Evolutionary conservation across 2,888 invertebrate species (phyloP), one percentile per base, ranked within the genome.

Genomic region (Drosophila glabriapex): DNA sequence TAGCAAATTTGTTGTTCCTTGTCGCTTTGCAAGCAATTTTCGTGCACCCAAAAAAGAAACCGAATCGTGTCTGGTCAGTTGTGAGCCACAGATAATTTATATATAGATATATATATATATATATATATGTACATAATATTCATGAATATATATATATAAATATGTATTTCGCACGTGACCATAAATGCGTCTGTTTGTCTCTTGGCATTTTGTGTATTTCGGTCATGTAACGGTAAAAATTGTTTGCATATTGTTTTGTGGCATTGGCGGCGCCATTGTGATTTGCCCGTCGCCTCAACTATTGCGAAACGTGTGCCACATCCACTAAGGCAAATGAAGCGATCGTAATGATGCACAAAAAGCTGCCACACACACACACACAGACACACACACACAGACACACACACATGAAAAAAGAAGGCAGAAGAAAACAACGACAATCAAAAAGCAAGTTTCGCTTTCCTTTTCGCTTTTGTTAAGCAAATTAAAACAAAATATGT

Each of bases 201-300:
- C 46, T 49, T 56, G 70, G 66, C 43, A 72, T 79, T 82, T 91
- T 84, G 73, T 82, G 88, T 91, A 88, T 88, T 88, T 88, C 76
- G 76, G 88, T 88, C 88, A 88, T 90, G 88, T 91, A 89, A 83
- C 80, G 78, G 88, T 83, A 78, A 83, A 89, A 88, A 91, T 88
- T 88, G 88, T 91, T 88, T 91, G 91, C 91, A 91, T 88, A 90
- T 90, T 91, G 91, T 89, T 91, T 86, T 76, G 90, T 73, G 77
- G 46, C 25, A 28, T 74, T 76, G 62, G 75, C 84, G 68, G 61
- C 25, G 59, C 25, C 79, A 78, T 82, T 78, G 75, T 82, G 83
- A 78, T 79, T 78, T 78, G 53, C 60, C 65, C 63, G 19, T 49
- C 66, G 52, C 67, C 61, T 63, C 46, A 52, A 79, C 83, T 80